phyloP scores from a whole-genome alignment of 30 jellyfish, hydroid and myxozoan genomes.

The Mastigias papua region DNA sequence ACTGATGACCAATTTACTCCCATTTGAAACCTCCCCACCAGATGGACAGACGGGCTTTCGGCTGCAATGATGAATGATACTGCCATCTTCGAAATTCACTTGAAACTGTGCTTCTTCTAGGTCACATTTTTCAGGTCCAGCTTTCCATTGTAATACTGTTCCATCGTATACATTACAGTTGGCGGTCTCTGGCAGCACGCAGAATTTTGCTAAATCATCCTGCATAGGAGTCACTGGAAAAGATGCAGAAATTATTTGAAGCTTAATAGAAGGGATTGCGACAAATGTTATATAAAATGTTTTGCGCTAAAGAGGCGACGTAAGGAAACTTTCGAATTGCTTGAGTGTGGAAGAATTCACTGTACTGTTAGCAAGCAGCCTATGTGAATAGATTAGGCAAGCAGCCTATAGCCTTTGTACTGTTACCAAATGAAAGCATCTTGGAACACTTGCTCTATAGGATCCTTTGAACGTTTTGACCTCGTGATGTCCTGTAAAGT shows the following conservation, averaged over 20 bases:
- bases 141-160: slow-evolving; percentile 74
- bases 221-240: slow-evolving; percentile 66
- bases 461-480: no score
- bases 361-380: no score
- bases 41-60: slow-evolving; percentile 89
- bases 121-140: slow-evolving; percentile 74
- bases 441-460: no score
- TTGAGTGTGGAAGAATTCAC: no score
- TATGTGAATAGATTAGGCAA: no score
- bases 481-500: no score
- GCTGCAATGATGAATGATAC: slow-evolving; percentile 87
- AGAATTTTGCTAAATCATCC: slow-evolving; percentile 35
- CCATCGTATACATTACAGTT: slow-evolving; percentile 77
- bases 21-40: slow-evolving; percentile 45
- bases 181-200: slow-evolving; percentile 87
- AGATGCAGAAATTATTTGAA: not conserved
- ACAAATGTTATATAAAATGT: no score
- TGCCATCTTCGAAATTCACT: slow-evolving; percentile 77
- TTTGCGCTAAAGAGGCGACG: no score
- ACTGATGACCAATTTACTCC: slow-evolving; percentile 29
- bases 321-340: no score
- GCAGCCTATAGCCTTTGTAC: no score
- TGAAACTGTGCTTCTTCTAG: slow-evolving; percentile 77
- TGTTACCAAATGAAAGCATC: no score
- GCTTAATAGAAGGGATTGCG: no score